phyloP scores from a whole-genome alignment of 2,113 vertebrate genomes.

The Phrynocephalus versicolor region DNA sequence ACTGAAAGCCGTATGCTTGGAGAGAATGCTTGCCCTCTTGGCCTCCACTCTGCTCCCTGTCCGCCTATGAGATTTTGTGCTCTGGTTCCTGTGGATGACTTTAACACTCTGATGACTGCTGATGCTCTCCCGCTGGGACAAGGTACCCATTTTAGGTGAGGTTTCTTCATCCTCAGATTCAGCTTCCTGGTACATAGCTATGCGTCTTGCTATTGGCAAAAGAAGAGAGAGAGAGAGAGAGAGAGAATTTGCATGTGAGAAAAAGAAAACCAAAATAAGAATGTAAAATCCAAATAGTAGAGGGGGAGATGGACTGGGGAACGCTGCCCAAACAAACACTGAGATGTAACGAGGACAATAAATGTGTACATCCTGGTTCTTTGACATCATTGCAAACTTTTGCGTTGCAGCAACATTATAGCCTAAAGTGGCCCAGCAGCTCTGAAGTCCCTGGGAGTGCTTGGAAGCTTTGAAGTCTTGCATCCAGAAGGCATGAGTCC shows the following conservation, averaged over 20 bases:
- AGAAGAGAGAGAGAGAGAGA: rapidly evolving
- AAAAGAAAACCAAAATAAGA: conserved; percentile 1
- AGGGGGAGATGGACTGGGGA: not conserved
- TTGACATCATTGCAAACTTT: not conserved
- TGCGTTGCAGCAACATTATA: no score
- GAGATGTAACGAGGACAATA: not conserved
- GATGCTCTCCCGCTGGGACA: conserved; percentile 83
- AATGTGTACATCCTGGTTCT: no score
- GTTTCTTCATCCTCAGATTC: conserved; percentile 94
- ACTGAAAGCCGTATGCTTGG: conserved; percentile 95
- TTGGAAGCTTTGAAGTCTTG: no score
- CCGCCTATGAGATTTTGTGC: conserved; percentile 89
- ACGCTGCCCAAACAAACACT: not conserved
- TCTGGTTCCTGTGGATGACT: conserved; percentile 83
- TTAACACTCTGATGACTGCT: conserved; percentile 87
- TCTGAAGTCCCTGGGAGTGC: no score
- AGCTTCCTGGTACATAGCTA: conserved; percentile 93
- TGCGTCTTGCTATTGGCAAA: conserved; percentile 71
- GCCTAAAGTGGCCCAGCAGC: no score
- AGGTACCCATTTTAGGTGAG: conserved; percentile 76
- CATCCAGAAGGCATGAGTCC: no score
- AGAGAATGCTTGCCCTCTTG: conserved; percentile 90
- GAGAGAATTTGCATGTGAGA: not conserved
- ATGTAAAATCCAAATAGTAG: not conserved
- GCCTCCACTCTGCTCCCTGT: conserved; percentile 90